Base-by-base conservation (phyloP, 2,797 vertebrate species). In the Neostethus bicornis region DNA sequence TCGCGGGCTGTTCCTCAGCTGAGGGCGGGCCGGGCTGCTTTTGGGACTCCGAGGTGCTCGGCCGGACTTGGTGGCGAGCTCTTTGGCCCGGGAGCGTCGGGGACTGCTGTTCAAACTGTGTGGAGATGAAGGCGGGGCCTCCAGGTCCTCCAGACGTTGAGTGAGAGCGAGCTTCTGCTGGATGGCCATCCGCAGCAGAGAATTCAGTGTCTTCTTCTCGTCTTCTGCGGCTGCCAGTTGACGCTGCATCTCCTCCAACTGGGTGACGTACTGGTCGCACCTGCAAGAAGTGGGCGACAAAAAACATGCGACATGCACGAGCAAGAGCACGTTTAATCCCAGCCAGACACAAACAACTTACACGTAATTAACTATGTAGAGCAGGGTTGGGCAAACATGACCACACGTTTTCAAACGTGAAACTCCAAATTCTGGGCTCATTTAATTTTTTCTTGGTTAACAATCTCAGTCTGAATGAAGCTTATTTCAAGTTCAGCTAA, bases 111-210 rank as follows among this genome's bases (percentile, higher is more conserved):
- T 85, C 14, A 89, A 61, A 73, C 90, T 90, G 77, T 87, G 85
- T n/a, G 89, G 73, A 23, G 85, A 75, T 58, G 79, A n/a, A n/a
- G n/a, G 24, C 4, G 91, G 85, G 0, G 67, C 64, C 77, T 93
- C 92, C 67, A 92, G 84, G 25, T 93, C 89, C 82, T 95, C 94
- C 69, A 95, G 50, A 0, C 93, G 89, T 71, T 94, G 92, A 2
- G 92, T 94, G 0, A 95, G 90, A 1, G 93, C 94, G 78, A 94
- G 58, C 56, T 95, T 95, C 83, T 94, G 94, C 86, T 94, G 94
- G 65, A 94, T 94, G 43, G 94, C 93, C 92, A 94, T 93, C 26
- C 94, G 92, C 51, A 95, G 89, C 63, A 95, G 86, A 3, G 93
- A 90, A 61, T 93, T 95, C 39, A 95, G 87, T 0, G 94, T 95